A percentile compares a stretch with the other conserved stretches of the same genome.
These are phyloP conservation scores for Rhabdomys pumilio DNA, from an alignment of 2,797 vertebrate genomes.

Conservation along the genomic window DNA sequence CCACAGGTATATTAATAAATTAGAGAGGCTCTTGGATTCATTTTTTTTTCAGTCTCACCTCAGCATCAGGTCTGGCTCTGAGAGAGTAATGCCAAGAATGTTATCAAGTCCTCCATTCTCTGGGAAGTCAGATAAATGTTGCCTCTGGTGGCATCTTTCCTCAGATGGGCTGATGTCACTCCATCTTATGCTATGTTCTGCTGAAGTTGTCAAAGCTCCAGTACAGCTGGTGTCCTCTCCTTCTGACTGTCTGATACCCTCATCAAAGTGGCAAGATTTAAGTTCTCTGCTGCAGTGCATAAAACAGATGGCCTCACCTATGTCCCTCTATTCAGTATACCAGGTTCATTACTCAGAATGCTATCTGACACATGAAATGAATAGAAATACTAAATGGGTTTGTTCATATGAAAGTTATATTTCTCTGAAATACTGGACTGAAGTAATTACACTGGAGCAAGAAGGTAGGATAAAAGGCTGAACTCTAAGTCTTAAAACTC, in stretches of 20 bases:
- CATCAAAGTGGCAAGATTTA: background rate
- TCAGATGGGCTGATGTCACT: constrained; percentile 14
- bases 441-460: background rate
- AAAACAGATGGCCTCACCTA: background rate
- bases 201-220: constrained; percentile 53
- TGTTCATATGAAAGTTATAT: background rate
- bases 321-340: background rate
- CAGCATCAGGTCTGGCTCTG: background rate
- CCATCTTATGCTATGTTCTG: background rate
- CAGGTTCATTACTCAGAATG: background rate
- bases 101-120: background rate
- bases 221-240: background rate
- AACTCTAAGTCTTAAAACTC: background rate
- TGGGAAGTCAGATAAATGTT: background rate
- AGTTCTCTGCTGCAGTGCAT: background rate
- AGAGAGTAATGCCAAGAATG: background rate
- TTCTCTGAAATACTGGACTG: background rate
- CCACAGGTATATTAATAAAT: background rate
- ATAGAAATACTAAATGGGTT: constrained; percentile 1
- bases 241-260: background rate
- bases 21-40: background rate
- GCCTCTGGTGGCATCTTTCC: constrained; percentile 48
- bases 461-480: background rate
- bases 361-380: background rate
- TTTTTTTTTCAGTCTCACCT: background rate